phyloP scores from a whole-genome alignment of 2,797 vertebrate species.

The Vipera ursinii region DNA sequence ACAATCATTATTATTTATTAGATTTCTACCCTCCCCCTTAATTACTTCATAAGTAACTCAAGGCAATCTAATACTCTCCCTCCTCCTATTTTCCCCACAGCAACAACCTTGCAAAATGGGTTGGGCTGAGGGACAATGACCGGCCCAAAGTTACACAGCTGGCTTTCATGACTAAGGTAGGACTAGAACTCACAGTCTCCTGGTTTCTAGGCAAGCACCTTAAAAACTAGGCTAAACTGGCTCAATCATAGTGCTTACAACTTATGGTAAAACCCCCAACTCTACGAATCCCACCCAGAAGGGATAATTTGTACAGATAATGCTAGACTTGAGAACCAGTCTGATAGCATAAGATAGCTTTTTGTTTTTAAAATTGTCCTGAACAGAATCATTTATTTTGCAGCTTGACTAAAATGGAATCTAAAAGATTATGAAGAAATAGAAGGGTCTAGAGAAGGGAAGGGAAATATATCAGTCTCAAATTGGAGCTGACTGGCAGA shows the following conservation, averaged over 20 bases:
- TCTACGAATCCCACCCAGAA: background rate
- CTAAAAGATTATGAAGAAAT: background rate
- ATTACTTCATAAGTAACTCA: background rate
- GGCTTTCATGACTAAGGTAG: background rate
- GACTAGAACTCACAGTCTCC: background rate
- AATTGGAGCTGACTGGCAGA: background rate
- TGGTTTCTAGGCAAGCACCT: background rate
- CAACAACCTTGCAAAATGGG: background rate
- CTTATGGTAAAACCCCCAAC: background rate
- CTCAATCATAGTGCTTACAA: background rate
- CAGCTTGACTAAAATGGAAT: background rate
- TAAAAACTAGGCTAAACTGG: background rate
- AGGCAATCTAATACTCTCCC: background rate
- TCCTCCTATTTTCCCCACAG: background rate
- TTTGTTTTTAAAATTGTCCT: background rate
- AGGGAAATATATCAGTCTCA: background rate
- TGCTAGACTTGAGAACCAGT: background rate
- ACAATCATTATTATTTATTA: background rate
- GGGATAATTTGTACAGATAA: background rate
- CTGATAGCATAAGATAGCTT: background rate
- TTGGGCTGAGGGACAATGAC: background rate
- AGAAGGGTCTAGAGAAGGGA: background rate
- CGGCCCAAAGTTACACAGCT: background rate
- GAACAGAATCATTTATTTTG: background rate
- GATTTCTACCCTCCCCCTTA: background rate